Evolutionary conservation across 2,888 invertebrate species (phyloP), one percentile per base, ranked within the genome.

Genomic region (Agapetus fuscipes): DNA sequence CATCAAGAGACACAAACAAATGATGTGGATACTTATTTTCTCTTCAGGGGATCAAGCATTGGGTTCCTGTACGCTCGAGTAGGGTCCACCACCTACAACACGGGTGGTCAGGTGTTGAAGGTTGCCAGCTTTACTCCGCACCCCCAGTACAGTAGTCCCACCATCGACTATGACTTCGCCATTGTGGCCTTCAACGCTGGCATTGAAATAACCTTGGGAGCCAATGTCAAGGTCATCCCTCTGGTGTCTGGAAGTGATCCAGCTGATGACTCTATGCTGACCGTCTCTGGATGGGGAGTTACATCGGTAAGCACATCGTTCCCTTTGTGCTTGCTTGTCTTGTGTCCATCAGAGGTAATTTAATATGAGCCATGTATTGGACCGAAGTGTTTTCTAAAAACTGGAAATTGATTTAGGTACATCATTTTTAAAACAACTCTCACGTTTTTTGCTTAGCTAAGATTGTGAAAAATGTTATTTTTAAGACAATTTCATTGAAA

Each of bases 91-190:
- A 40, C 38, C 10, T 40, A 46, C 32, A 46, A 52, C 26, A 27
- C 29, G 9, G 58, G 56, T 7, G 59, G 59, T 5, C 47, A 52
- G 33, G 40, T 53, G 2, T 43, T 51, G 7, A 28, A 37, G 25
- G 55, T 57, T 0, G 40, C 30, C 15, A 39, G 34, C 29, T 47
- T 52, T 12, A 42, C 41, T 27, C 38, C 45, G 11, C 57, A 59
- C 34, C 48, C 51, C 3, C 32, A 44, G 4, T 59, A 52, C 43
- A 49, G 53, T 37, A 29, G 39, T 6, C 42, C 49, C 9, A 55
- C 54, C 3, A 52, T 52, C 28, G 56, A 59, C 37, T 54, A 54
- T 37, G 60, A 60, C 42, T 52, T 42, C 14, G 39, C 30, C 7
- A 34, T 45, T 11, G 30, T 37, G 7, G 17, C 36, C 10, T 33